These are phyloP conservation scores for Ageneiosus marmoratus DNA, from an alignment of 2,113 vertebrate species.

Conservation along the genomic window DNA sequence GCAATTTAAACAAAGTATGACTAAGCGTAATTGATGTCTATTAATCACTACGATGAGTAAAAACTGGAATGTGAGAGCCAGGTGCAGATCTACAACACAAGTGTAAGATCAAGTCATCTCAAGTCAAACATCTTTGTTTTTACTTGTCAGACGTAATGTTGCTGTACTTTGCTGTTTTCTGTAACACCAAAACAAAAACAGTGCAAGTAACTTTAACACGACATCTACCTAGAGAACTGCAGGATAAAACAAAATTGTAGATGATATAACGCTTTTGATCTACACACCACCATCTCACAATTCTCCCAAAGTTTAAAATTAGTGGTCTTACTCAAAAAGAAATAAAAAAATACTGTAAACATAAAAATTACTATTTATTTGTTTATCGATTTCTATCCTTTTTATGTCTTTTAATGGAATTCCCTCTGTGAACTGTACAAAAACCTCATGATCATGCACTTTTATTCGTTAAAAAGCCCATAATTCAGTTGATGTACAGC, in stretches of 20 bases:
- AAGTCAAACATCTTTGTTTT: conserved; percentile 13
- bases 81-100: conserved; percentile 6
- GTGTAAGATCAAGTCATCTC: neutral
- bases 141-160: conserved; percentile 13
- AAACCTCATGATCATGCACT: conserved; percentile 63
- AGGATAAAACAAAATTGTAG: conserved; percentile 49
- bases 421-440: conserved; percentile 57
- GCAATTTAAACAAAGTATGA: conserved; percentile 16
- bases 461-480: conserved; percentile 57
- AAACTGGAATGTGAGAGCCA: neutral
- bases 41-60: neutral
- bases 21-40: neutral
- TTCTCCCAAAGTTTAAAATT: conserved; percentile 63
- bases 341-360: conserved; percentile 55
- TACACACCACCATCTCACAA: conserved; percentile 64
- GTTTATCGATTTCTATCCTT: conserved; percentile 45
- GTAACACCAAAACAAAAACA: conserved; percentile 33
- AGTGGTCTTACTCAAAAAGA: conserved; percentile 74
- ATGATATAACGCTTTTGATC: conserved; percentile 56
- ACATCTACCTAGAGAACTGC: conserved; percentile 71
- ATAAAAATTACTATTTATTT: conserved; percentile 52
- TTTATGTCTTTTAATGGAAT: conserved; percentile 52
- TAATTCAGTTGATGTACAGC: conserved; percentile 62
- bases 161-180: conserved; percentile 32
- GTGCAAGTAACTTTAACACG: conserved; percentile 70